Conservation (phyloP, 2,113 vertebrate genomes). For the Dendrocopos noguchii region DNA sequence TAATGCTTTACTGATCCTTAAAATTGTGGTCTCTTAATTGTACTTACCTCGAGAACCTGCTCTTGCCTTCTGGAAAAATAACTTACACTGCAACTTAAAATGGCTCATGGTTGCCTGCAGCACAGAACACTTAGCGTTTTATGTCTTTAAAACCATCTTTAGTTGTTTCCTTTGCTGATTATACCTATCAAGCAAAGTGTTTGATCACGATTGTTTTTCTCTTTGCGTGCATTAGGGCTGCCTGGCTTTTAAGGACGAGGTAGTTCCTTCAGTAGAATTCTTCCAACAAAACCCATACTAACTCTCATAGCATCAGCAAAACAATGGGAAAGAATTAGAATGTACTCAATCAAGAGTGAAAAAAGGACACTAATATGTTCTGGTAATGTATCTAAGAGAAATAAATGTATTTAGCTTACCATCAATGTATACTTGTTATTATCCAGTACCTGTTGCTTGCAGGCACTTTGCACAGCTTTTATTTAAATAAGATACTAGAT, state of each 20-base stretch:
- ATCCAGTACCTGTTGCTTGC: neutral
- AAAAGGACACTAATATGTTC: neutral
- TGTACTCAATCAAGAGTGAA: neutral
- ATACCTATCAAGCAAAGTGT: neutral
- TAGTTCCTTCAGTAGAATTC: neutral
- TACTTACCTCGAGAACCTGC: neutral
- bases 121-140: neutral
- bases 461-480: neutral
- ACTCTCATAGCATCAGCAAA: neutral
- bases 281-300: neutral
- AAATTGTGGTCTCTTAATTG: slow-evolving; percentile 8
- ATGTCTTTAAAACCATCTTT: slow-evolving; percentile 9
- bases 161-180: slow-evolving; percentile 5
- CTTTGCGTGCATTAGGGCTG: slow-evolving; percentile 18
- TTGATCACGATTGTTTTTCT: neutral
- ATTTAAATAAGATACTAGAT: neutral
- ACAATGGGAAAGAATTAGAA: neutral
- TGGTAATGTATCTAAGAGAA: neutral
- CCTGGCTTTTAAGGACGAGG: neutral
- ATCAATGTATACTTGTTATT: neutral
- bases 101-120: neutral
- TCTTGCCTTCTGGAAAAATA: slow-evolving; percentile 17
- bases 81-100: neutral
- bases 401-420: neutral
- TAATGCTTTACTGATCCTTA: neutral